Percentiles rank a stretch among this genome's conserved stretches.
phyloP scores from a whole-genome alignment of 2,888 invertebrate species.

The Megamerina dolium region DNA sequence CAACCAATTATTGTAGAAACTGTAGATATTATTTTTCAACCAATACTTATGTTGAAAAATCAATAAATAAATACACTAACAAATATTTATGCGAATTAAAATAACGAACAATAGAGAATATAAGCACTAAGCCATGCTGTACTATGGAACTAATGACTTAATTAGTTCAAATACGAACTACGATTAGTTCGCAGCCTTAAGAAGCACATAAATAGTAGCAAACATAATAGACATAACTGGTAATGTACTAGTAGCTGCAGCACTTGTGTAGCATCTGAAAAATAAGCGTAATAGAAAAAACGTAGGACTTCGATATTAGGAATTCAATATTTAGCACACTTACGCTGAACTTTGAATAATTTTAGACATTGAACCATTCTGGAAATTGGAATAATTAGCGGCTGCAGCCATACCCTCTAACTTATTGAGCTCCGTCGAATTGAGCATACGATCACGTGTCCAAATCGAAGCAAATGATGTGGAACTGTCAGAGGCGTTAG shows the following conservation, averaged over 20 bases:
- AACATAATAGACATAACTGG: no score
- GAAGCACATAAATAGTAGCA: no score
- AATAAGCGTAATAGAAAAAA: not conserved
- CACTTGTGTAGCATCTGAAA: constrained; percentile 16
- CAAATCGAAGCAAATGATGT: constrained; percentile 28
- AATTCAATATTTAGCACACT: constrained; percentile 11
- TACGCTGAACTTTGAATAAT: constrained; percentile 29
- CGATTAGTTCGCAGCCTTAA: no score
- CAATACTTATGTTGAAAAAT: no score
- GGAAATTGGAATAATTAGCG: constrained; percentile 20
- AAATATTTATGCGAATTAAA: no score
- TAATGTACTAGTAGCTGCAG: not conserved
- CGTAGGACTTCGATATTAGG: not conserved
- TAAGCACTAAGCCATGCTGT: no score
- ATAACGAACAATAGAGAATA: no score
- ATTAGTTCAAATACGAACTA: no score
- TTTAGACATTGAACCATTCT: constrained; percentile 26
- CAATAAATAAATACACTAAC: no score
- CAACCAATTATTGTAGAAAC: no score
- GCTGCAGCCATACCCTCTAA: constrained; percentile 19
- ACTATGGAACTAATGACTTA: no score
- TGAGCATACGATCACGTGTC: constrained; percentile 21
- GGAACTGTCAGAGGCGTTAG: constrained; percentile 24
- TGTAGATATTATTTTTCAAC: no score
- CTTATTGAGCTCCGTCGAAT: constrained; percentile 15